Conservation (phyloP, 2,113 vertebrate genomes). For the Clarias batrachus region DNA sequence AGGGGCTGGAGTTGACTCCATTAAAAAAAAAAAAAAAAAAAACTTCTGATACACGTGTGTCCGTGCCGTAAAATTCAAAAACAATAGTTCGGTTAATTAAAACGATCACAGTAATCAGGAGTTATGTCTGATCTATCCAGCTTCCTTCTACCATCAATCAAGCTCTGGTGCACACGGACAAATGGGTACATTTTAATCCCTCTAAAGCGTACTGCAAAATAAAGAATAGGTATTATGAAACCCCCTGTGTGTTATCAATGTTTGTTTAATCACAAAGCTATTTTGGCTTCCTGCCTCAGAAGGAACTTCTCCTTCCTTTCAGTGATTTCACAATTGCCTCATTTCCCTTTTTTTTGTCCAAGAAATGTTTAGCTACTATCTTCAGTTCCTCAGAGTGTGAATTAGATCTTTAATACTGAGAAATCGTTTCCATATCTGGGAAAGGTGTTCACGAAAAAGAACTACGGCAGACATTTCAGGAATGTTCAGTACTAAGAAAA, state of each 20-base stretch:
- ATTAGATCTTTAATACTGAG: conserved; percentile 28
- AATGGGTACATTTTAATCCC: background rate
- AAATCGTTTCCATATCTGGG: conserved; percentile 19
- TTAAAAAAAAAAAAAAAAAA: conserved; percentile 8
- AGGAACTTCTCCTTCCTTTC: conserved; percentile 51
- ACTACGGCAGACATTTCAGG: background rate
- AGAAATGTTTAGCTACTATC: conserved; percentile 44
- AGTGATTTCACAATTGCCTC: conserved; percentile 58
- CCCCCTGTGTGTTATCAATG: conserved; percentile 30
- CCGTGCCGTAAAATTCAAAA: conserved; percentile 42
- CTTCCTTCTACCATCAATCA: background rate
- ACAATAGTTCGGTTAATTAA: conserved; percentile 13
- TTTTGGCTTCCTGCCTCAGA: conserved; percentile 44
- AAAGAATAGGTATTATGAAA: conserved; percentile 32
- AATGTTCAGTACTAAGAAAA: background rate
- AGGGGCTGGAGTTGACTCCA: conserved; percentile 12
- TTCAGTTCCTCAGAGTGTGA: conserved; percentile 26
- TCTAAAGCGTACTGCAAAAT: conserved; percentile 30
- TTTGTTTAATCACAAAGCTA: conserved; percentile 49
- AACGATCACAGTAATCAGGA: conserved; percentile 22
- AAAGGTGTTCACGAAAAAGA: background rate
- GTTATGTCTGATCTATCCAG: background rate
- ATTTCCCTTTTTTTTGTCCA: conserved; percentile 52
- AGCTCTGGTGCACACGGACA: background rate
- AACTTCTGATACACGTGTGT: conserved; percentile 43